phyloP scores from a whole-genome alignment of 1,140 invertebrate genomes.

The Cherax destructor region DNA sequence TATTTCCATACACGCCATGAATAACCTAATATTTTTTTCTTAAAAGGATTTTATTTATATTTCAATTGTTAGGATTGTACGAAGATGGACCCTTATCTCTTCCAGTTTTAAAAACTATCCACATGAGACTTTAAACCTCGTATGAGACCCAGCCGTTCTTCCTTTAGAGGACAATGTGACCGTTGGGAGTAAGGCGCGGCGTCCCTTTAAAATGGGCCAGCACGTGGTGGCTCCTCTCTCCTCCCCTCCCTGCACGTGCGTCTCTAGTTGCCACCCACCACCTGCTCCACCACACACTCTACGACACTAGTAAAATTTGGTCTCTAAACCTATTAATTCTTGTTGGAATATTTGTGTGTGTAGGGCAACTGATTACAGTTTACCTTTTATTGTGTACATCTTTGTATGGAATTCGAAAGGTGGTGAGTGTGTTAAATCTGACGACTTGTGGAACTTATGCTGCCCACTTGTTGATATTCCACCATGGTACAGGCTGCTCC shows the following conservation, averaged over 20 bases:
- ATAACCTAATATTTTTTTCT: too few relatives aligned
- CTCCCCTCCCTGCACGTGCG: slow-evolving; percentile 19
- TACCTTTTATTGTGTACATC: too few relatives aligned
- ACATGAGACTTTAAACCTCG: slow-evolving; percentile 8
- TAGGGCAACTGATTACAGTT: too few relatives aligned
- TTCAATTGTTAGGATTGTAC: too few relatives aligned
- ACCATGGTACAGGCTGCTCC: too few relatives aligned
- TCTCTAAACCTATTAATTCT: too few relatives aligned
- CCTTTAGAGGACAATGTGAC: slow-evolving; percentile 27
- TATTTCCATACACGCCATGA: too few relatives aligned
- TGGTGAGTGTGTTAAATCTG: neutral
- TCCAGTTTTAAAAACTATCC: neutral
- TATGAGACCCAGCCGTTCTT: slow-evolving; percentile 4
- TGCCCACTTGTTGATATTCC: slow-evolving; percentile 1
- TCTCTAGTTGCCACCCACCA: slow-evolving; percentile 25
- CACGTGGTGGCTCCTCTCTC: slow-evolving; percentile 24
- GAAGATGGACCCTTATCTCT: too few relatives aligned
- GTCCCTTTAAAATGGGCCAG: slow-evolving; percentile 51
- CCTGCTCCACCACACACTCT: neutral
- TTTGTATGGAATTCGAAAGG: neutral
- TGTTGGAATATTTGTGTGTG: too few relatives aligned
- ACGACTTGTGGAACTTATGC: neutral
- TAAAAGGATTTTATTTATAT: too few relatives aligned
- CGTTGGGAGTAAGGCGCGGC: slow-evolving; percentile 45
- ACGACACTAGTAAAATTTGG: too few relatives aligned